phyloP scores from a whole-genome alignment of 2,888 invertebrate species.

The Antheraea assamensis region DNA sequence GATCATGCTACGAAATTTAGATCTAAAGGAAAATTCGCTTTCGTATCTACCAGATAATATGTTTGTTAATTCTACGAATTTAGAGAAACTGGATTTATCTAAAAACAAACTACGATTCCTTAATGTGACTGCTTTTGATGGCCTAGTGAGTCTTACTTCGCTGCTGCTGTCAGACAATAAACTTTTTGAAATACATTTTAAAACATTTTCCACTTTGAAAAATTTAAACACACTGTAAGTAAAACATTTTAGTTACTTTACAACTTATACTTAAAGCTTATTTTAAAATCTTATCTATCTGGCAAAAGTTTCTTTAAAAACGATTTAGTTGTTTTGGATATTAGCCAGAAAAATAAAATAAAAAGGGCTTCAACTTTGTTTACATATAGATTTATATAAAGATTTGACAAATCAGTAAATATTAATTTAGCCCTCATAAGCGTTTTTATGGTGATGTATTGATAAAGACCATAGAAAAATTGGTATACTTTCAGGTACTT shows the following conservation, averaged over 20 bases:
- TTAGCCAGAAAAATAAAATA: no score
- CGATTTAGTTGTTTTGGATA: no score
- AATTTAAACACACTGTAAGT: slow-evolving; percentile 88
- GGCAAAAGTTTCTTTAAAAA: no score
- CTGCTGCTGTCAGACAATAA: slow-evolving; percentile 88
- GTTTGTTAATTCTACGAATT: slow-evolving; percentile 79
- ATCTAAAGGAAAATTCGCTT: slow-evolving; percentile 86
- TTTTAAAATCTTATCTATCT: no score
- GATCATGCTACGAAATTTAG: slow-evolving; percentile 82
- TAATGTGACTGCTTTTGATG: slow-evolving; percentile 82
- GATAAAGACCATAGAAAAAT: not conserved
- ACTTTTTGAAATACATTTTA: slow-evolving; percentile 83
- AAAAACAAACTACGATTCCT: slow-evolving; percentile 86
- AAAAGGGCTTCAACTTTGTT: no score
- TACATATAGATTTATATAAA: no score
- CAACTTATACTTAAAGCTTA: no score
- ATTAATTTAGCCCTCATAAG: not conserved
- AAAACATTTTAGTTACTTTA: slow-evolving; percentile 17
- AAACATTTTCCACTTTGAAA: slow-evolving; percentile 83
- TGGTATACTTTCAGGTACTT: slow-evolving; percentile 82
- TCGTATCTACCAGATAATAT: slow-evolving; percentile 78
- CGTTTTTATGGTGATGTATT: not conserved
- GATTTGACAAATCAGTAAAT: not conserved
- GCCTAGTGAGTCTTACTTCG: slow-evolving; percentile 84
- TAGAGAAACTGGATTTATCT: slow-evolving; percentile 86